Base-by-base conservation (phyloP, 2,797 vertebrate species). In the Centropyge bicolor region DNA sequence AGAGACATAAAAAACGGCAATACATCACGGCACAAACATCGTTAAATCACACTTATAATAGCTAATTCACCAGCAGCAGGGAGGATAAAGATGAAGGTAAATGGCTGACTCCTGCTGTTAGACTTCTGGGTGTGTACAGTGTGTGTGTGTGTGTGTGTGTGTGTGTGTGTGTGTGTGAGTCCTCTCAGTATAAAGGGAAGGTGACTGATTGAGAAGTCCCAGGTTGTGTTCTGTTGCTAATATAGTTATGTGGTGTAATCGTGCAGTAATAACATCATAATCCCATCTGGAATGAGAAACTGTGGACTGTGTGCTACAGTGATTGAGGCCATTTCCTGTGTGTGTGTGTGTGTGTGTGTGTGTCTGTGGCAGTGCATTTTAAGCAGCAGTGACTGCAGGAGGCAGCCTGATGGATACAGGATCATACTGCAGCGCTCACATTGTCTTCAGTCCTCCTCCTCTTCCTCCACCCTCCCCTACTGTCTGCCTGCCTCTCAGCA, bases 231-330 rank as follows among this genome's bases (percentile, higher is more conserved):
- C 89, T 86, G 89, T 82, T 84, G 85, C 82, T 93, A 94, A 94
- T 91, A 86, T 89, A 89, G 90, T 94, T 92, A 92, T 69, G 83
- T 89, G 87, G 83, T 79, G 87, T 92, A 93, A 93, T 92, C 86
- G 91, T 76, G 80, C 88, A 92, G 91, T 94, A 93, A 94, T 91
- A 93, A 91, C 92, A 93, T 93, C 90, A 91, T 94, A 93, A 93
- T 90, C 91, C 92, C 84, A 93, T 94, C 92, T 91, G 90, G 90
- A 91, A 93, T 88, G 91, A 93, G 87, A 91, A 92, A 93, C 87
- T 88, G 89, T 90, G 89, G 91, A 91, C 82, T 92, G 88, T 85
- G 86, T 83, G 76, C 87, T 80, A 86, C 88, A 90, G 78, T 91
- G 89, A 93, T 89, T 90, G 90, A 92, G 91, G 83, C 89, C 89